Percentiles rank a stretch among this genome's conserved stretches.
phyloP scores from a whole-genome alignment of 2,888 invertebrate species.

The Pachymerium ferrugineum region DNA sequence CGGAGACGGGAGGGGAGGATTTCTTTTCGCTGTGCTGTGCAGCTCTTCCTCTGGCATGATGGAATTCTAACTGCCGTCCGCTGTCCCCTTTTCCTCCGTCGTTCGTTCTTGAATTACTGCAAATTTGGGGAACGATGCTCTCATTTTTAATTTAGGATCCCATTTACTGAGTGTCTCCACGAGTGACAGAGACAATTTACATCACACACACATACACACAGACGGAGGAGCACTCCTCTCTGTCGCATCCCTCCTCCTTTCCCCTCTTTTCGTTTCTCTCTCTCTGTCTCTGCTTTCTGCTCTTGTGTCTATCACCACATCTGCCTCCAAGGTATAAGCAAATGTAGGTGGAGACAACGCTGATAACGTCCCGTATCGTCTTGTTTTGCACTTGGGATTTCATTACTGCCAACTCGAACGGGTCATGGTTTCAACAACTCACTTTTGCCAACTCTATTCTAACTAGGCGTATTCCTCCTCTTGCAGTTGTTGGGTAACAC shows the following conservation, averaged over 20 bases:
- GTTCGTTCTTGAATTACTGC: slow-evolving; percentile 3
- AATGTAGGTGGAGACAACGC: slow-evolving; percentile 2
- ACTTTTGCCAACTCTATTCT: too few species aligned
- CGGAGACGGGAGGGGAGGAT: neutral
- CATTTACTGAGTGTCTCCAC: slow-evolving; percentile 30
- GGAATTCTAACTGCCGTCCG: slow-evolving; percentile 27
- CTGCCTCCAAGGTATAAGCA: neutral
- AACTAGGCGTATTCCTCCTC: too few species aligned
- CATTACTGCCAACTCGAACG: neutral
- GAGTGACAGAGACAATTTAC: slow-evolving; percentile 27
- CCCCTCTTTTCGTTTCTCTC: neutral
- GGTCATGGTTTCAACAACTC: neutral
- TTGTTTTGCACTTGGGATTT: slow-evolving; percentile 2
- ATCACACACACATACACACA: neutral
- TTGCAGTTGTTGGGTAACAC: neutral
- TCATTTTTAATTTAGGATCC: slow-evolving; percentile 32
- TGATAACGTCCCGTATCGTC: slow-evolving; percentile 2
- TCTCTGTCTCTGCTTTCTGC: neutral
- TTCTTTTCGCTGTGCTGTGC: slow-evolving; percentile 4
- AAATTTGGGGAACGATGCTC: slow-evolving; percentile 20
- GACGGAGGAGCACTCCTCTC: neutral
- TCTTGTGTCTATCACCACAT: neutral
- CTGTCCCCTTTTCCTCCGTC: slow-evolving; percentile 9
- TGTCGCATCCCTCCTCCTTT: neutral
- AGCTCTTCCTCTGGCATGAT: slow-evolving; percentile 16